These are phyloP conservation scores for Proteles cristata DNA, from an alignment of 2,113 vertebrate species.

Conservation along the genomic window DNA sequence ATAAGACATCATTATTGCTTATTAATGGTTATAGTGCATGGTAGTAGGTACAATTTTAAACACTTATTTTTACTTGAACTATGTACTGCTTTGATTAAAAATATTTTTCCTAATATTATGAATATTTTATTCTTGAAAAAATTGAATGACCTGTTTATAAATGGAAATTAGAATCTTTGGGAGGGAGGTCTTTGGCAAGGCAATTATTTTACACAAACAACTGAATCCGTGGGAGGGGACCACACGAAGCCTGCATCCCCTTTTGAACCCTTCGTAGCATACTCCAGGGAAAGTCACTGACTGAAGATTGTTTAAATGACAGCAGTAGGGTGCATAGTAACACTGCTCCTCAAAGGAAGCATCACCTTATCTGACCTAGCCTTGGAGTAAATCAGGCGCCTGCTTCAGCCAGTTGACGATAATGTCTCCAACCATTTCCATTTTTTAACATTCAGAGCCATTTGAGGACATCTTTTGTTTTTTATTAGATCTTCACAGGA, in stretches of 20 bases:
- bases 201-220: constrained; percentile 75
- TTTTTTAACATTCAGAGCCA: constrained; percentile 72
- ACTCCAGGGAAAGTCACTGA: constrained; percentile 72
- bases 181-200: constrained; percentile 62
- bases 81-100: constrained; percentile 58
- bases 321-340: constrained; percentile 76
- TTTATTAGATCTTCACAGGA: constrained; percentile 47
- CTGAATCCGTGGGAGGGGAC: constrained; percentile 70
- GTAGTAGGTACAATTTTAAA: constrained; percentile 2
- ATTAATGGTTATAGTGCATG: not conserved
- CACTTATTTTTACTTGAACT: constrained; percentile 48
- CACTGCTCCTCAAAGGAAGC: constrained; percentile 75
- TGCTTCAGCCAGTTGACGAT: constrained; percentile 54
- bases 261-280: constrained; percentile 68
- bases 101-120: constrained; percentile 64
- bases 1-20: constrained; percentile 16
- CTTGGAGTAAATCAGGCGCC: constrained; percentile 69
- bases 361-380: constrained; percentile 78
- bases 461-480: constrained; percentile 72
- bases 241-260: constrained; percentile 75
- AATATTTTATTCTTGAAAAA: constrained; percentile 69
- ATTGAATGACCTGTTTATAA: constrained; percentile 59
- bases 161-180: constrained; percentile 71
- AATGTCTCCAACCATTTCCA: constrained; percentile 66
- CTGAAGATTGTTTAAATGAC: constrained; percentile 76